Evolutionary conservation across 2,113 vertebrate genomes (phyloP), one percentile per base, ranked within the genome.

Genomic region (Neodontobutis hainanensis): DNA sequence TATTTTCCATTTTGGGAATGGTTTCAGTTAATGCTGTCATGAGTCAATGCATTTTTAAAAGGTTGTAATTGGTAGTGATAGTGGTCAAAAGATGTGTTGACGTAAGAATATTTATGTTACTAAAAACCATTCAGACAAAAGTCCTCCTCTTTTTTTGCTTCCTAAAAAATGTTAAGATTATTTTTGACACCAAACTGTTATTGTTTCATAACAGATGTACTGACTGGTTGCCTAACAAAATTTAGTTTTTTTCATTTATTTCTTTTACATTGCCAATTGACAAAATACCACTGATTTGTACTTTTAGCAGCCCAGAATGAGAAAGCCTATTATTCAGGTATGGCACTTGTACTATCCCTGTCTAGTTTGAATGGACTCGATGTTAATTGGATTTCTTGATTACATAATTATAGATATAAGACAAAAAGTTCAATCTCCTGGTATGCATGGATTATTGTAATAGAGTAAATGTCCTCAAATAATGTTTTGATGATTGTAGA

Each of bases 241-340:
- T 48, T 67, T n/a, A 56, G 66, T 70, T 27, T 81, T 80, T 70
- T 84, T 74, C 49, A 57, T 80, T 82, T 78, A 80, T 86, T 86
- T 55, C n/a, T 70, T 65, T 55, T 48, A 62, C 44, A 53, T 47
- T 71, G 67, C 69, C 51, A 47, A 68, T 61, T 46, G 16, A 61
- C 61, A 52, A n/a, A 40, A 47, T 49, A 56, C 38, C 75, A 62
- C 48, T 75, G 65, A 58, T 51, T 64, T 11, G 0, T 53, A 65
- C 52, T 73, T 67, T 73, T 38, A 63, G 71, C 19, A 27, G 47
- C 55, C 70, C 46, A 44, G 43, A 47, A 61, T 44, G 59, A 59
- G 11, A 48, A 59, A 44, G 51, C 35, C 14, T 65, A 16, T 51
- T 38, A 19, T 61, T 63, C 40, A 73, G 77, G 73, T 77, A 67